These are phyloP conservation scores for Lampris megalopsis DNA, from an alignment of 2,113 vertebrate species.

Conservation along the genomic window DNA sequence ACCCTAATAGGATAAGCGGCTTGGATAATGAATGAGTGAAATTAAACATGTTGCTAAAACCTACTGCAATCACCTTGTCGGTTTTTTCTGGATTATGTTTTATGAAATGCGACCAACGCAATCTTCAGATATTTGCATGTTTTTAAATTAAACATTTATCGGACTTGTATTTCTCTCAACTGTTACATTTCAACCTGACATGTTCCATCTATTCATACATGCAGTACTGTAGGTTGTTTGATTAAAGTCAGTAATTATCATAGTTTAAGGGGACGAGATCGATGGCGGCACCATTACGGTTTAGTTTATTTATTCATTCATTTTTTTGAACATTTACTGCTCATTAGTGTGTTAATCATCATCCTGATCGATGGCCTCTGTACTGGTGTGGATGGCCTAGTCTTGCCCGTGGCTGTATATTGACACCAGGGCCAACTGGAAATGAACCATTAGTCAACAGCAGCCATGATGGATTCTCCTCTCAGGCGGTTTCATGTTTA, in stretches of 20 bases:
- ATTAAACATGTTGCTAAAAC: no score
- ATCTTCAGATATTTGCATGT: neutral
- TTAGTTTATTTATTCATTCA: neutral
- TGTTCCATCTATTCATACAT: neutral
- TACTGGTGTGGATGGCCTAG: slow-evolving; percentile 42
- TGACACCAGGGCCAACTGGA: slow-evolving; percentile 37
- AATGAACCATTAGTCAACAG: slow-evolving; percentile 32
- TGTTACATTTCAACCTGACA: neutral
- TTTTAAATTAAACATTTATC: neutral
- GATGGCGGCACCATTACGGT: neutral
- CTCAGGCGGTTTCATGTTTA: slow-evolving; percentile 40
- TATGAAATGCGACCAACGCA: no score
- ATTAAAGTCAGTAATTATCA: neutral
- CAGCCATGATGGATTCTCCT: slow-evolving; percentile 50
- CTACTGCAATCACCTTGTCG: no score
- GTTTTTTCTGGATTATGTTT: no score
- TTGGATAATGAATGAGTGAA: no score
- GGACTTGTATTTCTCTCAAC: no score
- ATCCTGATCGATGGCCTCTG: slow-evolving; percentile 61
- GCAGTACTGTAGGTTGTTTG: no score
- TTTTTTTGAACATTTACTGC: slow-evolving; percentile 28
- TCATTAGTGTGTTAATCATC: slow-evolving; percentile 44
- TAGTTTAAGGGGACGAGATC: slow-evolving; percentile 17
- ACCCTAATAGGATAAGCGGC: no score
- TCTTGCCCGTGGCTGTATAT: slow-evolving; percentile 51